Base-by-base conservation (phyloP, 1,140 invertebrate genomes). In the Procambarus virginalis region DNA sequence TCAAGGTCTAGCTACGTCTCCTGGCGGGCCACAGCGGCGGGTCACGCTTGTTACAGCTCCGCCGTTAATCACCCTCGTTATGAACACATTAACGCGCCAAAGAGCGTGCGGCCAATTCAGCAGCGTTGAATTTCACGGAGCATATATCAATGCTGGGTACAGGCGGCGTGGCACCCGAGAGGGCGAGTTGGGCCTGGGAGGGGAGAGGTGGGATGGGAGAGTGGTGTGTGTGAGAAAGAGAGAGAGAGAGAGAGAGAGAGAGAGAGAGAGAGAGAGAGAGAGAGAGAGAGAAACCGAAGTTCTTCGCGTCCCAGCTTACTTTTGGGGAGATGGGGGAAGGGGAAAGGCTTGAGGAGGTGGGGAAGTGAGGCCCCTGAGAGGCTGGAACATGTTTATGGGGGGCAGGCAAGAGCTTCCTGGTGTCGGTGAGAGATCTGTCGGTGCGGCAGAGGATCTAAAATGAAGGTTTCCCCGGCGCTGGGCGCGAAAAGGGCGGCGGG, bases 11-110 rank as follows among this genome's bases (percentile, higher is more conserved):
- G 34, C 34, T 34, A 34, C 34, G 34, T 34, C 34, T 34, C 34
- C 34, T 34, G 34, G 34, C 34, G 34, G 34, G 79, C 55, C 10
- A 14, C 79, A 34, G 58, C n/a, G 80, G 22, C 80, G 45, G 80
- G 80, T 82, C 80, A 82, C 48, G 80, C 80, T 82, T 60, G 34
- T 64, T 64, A 73, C 83, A 75, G 75, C 46, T 17, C 48, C 46
- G n/a, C 70, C 83, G 45, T 84, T 84, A 75, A 84, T 84, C 83
- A 84, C 22, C 83, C 58, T 22, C 68, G 22, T 84, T 84, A 84
- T 84, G 83, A 75, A 84, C 83, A 84, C 83, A 84, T 84, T 84
- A 84, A 84, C 83, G 83, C 83, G 83, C 75, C 83, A 84, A 84
- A 84, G 83, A 84, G 83, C 83, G 83, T 84, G 83, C 45, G 83